Base-by-base conservation (phyloP, 1,140 invertebrate genomes). In the Trichomalopsis sarcophagae region DNA sequence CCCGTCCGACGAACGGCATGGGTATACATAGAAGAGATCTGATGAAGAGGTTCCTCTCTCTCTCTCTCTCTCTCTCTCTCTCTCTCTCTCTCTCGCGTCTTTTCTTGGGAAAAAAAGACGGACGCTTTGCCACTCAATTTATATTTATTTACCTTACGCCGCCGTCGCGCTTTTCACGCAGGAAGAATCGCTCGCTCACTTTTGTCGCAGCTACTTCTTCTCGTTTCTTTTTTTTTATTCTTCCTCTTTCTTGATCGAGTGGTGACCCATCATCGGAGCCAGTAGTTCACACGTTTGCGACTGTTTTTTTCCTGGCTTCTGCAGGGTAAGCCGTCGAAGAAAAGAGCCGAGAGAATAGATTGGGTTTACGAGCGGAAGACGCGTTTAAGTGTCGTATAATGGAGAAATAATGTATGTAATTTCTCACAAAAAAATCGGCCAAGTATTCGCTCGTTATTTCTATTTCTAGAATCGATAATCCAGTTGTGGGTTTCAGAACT, bases 281-380 rank as follows among this genome's bases (percentile, higher is more conserved):
- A 79, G 66, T 84, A 84, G 66, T 84, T 84, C 82, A 84, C 82
- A 84, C 75, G 62, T 84, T 76, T 84, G 71, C 73, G 30, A 82
- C 80, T 21, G 36, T 21, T 69, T 75, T 66, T 82, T 82, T 76
- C 44, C 2, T 44, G 5, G n/a, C 66, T 47, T 33, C 21, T n/a
- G 30, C 73, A 68, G 36, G 7, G 11, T 30, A 11, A 50, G 47
- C 40, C 21, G 62, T 69, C 36, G 40, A 4, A 10, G 62, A 68
- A 69, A 78, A 33, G 14, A 78, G 11, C 17, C 30, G 10, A 33
- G 23, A 71, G 69, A 27, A 33, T 30, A 14, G 30, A 71, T n/a
- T 17, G 5, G 14, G 23, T 71, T 71, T 71, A 71, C 69, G 69
- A 27, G 55, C 55, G 55, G 55, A 62, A 62, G 21, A 62, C 17